A percentile compares a stretch with the other conserved stretches of the same genome.
phyloP scores from a whole-genome alignment of 2,113 vertebrate genomes.

The Brachyhypopomus gauderio region DNA sequence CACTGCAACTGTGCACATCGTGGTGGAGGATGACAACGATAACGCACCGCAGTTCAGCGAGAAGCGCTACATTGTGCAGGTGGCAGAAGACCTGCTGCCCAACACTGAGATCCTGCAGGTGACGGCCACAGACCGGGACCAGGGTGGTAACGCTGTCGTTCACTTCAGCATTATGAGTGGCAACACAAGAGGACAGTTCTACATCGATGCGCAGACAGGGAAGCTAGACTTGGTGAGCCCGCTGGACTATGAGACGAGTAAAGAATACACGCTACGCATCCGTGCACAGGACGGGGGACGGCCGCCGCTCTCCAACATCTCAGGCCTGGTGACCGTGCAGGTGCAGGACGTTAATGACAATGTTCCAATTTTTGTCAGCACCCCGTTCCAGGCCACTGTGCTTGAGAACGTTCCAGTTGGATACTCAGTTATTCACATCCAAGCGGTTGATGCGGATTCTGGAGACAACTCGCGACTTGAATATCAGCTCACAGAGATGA shows the following conservation, averaged over 20 bases:
- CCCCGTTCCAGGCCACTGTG: conserved; percentile 91
- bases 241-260: conserved; percentile 89
- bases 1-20: conserved; percentile 83
- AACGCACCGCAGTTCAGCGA: conserved; percentile 92
- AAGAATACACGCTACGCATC: conserved; percentile 89
- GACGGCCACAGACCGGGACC: conserved; percentile 85
- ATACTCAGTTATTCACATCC: conserved; percentile 91
- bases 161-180: conserved; percentile 98
- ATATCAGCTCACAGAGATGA: conserved; percentile 82
- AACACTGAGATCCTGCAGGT: conserved; percentile 84
- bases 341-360: conserved; percentile 95
- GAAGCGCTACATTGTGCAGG: conserved; percentile 87
- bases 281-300: conserved; percentile 91
- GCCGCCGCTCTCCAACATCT: conserved; percentile 92
- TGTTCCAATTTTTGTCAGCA: conserved; percentile 93
- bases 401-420: conserved; percentile 91
- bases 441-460: conserved; percentile 91
- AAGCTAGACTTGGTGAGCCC: conserved; percentile 87
- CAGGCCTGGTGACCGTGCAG: conserved; percentile 88
- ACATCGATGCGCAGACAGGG: conserved; percentile 91
- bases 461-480: conserved; percentile 88
- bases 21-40: conserved; percentile 94
- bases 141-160: conserved; percentile 87
- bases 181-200: conserved; percentile 93
- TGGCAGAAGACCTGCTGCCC: conserved; percentile 84